Evolutionary conservation across 35 echinoderm and acorn worm genomes (phyloP), one percentile per base, ranked within the genome.

Genomic region (Lytechinus variegatus): DNA sequence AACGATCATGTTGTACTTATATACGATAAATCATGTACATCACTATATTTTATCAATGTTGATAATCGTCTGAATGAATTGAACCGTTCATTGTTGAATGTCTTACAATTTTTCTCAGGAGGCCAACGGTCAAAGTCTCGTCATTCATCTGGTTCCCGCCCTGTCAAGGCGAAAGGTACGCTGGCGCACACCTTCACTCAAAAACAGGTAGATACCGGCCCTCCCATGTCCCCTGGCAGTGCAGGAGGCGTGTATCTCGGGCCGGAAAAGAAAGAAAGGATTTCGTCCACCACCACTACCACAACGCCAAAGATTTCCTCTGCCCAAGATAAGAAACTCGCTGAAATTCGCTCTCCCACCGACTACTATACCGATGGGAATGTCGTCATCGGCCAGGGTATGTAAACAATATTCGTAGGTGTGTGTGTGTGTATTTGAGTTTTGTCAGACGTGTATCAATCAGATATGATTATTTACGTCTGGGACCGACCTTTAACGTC

Each of bases 351-450:
- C 19, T 57, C 92, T 57, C 92, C 92, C 5, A 93, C 92, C 4
- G 92, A 93, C 9, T 93, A 93, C 27, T 93, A 93, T 27, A 93
- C 92, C 14, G 55, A 93, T 28, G 92, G 92, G n/a, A 57, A 93
- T 57, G 92, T 93, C 54, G 55, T 93, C 92, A 93, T 93, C 57
- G 92, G 92, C 4, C 92, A 57, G 57, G 92, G 92, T 93, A 93
- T 44, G 33, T 44, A 44, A 44, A 44, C 33, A 44, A 44, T 44
- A 44, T 1, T n/a, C n/a, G n/a, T n/a, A n/a, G n/a, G n/a, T n/a
- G n/a, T n/a, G n/a, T n/a, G n/a, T n/a, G n/a, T n/a, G n/a, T n/a
- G n/a, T n/a, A n/a, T n/a, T n/a, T n/a, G n/a, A n/a, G n/a, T n/a
- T n/a, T n/a, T n/a, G n/a, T n/a, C n/a, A n/a, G n/a, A n/a, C n/a